phyloP scores from a whole-genome alignment of 2,888 invertebrate species.

The Cosmorhoe ocellata region DNA sequence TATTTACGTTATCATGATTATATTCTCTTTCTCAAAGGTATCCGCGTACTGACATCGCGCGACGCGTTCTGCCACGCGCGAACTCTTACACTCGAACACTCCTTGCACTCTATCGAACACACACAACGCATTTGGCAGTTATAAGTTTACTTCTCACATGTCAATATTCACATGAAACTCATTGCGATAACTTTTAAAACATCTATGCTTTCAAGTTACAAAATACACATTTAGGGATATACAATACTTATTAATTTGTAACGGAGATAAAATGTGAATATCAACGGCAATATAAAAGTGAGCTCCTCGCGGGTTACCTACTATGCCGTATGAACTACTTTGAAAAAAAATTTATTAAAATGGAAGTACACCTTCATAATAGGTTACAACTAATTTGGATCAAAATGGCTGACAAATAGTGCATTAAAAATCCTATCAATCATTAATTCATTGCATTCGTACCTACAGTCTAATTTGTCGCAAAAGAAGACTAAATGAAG shows the following conservation, averaged over 20 bases:
- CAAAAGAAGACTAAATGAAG: slow-evolving; percentile 71
- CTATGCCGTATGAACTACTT: slow-evolving; percentile 71
- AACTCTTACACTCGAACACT: slow-evolving; percentile 31
- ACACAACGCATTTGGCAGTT: slow-evolving; percentile 77
- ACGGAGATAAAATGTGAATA: slow-evolving; percentile 67
- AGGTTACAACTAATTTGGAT: slow-evolving; percentile 74
- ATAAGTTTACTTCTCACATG: slow-evolving; percentile 59
- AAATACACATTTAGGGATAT: slow-evolving; percentile 42
- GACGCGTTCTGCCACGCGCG: slow-evolving; percentile 31
- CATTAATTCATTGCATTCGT: slow-evolving; percentile 61
- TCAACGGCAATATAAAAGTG: slow-evolving; percentile 57
- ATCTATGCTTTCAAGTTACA: slow-evolving; percentile 38
- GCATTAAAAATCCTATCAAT: slow-evolving; percentile 63
- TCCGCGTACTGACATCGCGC: slow-evolving; percentile 43
- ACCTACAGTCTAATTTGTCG: slow-evolving; percentile 65
- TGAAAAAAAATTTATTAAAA: slow-evolving; percentile 77
- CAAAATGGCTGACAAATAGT: slow-evolving; percentile 77
- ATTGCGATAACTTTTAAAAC: slow-evolving; percentile 48
- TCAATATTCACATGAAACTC: slow-evolving; percentile 73
- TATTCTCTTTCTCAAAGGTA: slow-evolving; percentile 68
- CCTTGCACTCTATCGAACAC: slow-evolving; percentile 32
- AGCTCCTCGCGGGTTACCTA: slow-evolving; percentile 65
- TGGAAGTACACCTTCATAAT: slow-evolving; percentile 77
- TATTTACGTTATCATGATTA: slow-evolving; percentile 73
- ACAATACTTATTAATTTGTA: slow-evolving; percentile 41